Conservation (phyloP, 2,113 vertebrate species). For the Buteo buteo region DNA sequence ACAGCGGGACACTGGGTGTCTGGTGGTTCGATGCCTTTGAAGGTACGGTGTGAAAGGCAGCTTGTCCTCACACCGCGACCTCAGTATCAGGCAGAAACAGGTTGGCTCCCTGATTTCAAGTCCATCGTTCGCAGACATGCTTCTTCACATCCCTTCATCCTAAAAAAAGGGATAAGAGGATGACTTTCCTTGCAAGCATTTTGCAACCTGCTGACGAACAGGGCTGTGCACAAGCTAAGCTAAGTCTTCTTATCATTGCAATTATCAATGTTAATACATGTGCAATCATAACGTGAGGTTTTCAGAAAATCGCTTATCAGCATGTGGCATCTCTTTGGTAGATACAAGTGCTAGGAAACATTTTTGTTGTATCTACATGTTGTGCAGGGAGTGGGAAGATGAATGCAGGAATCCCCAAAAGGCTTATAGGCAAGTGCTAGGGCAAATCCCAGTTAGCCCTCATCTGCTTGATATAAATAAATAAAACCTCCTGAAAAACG, state of each 20-base stretch:
- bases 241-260: neutral
- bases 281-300: neutral
- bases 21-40: neutral
- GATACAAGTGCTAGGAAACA: neutral
- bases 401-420: neutral
- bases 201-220: neutral
- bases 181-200: neutral
- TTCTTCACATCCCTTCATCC: neutral
- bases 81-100: neutral
- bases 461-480: neutral
- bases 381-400: neutral
- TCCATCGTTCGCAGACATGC: too few relatives aligned
- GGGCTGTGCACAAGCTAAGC: neutral
- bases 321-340: neutral
- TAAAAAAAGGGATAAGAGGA: neutral
- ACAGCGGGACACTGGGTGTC: rapidly evolving
- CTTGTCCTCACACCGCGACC: neutral
- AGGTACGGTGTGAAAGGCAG: neutral
- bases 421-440: neutral
- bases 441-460: neutral
- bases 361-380: neutral
- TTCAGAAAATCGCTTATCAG: neutral
- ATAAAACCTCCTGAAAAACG: neutral
- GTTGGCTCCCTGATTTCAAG: neutral
- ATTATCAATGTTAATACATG: neutral